These are phyloP conservation scores for Boloria euphrosyne DNA, from an alignment of 2,888 invertebrate genomes.

Conservation along the genomic window DNA sequence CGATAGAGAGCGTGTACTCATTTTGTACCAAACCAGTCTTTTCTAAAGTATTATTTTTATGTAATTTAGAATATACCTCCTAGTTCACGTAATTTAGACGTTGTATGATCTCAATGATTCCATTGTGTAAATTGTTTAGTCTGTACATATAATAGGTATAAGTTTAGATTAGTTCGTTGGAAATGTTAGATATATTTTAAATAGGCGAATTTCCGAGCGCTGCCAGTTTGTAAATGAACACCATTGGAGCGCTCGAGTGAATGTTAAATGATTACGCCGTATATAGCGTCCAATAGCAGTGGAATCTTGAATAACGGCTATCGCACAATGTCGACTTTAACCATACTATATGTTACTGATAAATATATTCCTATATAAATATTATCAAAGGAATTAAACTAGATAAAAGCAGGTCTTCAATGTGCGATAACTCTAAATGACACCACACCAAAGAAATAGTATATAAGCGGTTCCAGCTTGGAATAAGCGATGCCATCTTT, in stretches of 20 bases:
- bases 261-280: slow-evolving; percentile 50
- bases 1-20: slow-evolving; percentile 48
- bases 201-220: slow-evolving; percentile 54
- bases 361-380: neutral
- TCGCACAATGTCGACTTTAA: slow-evolving; percentile 4
- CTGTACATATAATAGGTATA: slow-evolving; percentile 67
- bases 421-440: slow-evolving; percentile 51
- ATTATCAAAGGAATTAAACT: neutral
- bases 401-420: neutral
- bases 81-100: slow-evolving; percentile 55
- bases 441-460: slow-evolving; percentile 79
- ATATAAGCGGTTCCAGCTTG: slow-evolving; percentile 65
- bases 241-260: slow-evolving; percentile 2
- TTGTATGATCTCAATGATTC: slow-evolving; percentile 81
- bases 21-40: slow-evolving; percentile 75
- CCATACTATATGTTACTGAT: neutral
- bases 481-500: slow-evolving; percentile 69
- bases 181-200: slow-evolving; percentile 53
- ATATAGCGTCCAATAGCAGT: slow-evolving; percentile 76
- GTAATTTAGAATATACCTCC: slow-evolving; percentile 58
- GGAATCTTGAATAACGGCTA: slow-evolving; percentile 55
- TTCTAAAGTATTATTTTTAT: slow-evolving; percentile 77
- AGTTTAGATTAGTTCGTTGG: slow-evolving; percentile 53
- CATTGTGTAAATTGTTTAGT: slow-evolving; percentile 76
- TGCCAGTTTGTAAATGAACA: slow-evolving; percentile 21